phyloP scores from a whole-genome alignment of 2,888 invertebrate genomes.

The Epistrophella euchroma region DNA sequence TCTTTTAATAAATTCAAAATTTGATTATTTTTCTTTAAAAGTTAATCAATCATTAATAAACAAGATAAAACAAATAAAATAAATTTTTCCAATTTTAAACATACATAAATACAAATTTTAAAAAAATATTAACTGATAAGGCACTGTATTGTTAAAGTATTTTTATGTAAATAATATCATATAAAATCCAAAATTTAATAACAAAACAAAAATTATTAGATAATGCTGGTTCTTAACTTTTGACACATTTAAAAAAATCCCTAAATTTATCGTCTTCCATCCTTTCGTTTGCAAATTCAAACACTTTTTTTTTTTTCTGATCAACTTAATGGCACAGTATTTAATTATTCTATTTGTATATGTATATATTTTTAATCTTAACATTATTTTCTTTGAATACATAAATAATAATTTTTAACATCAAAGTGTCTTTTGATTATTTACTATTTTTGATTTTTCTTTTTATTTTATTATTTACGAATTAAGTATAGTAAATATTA shows the following conservation, averaged over 20 bases:
- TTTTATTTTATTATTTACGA: slow-evolving; percentile 42
- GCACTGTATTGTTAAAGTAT: slow-evolving; percentile 63
- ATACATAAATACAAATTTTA: neutral
- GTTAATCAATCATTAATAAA: neutral
- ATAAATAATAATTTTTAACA: slow-evolving; percentile 41
- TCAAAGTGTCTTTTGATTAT: slow-evolving; percentile 48
- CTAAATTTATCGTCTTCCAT: neutral
- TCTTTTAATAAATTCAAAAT: slow-evolving; percentile 17
- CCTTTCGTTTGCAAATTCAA: neutral
- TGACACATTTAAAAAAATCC: slow-evolving; percentile 17
- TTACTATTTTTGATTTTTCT: slow-evolving; percentile 38
- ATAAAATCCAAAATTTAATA: neutral
- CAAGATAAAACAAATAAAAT: neutral
- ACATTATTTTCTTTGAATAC: slow-evolving; percentile 39
- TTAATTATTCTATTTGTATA: slow-evolving; percentile 19
- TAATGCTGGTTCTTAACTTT: slow-evolving; percentile 1
- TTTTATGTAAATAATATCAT: neutral
- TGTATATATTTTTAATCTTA: slow-evolving; percentile 38
- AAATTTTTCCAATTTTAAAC: neutral
- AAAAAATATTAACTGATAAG: slow-evolving; percentile 65
- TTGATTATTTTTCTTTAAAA: neutral
- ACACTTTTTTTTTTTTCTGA: slow-evolving; percentile 1
- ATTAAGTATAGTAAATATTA: slow-evolving; percentile 64
- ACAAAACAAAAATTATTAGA: neutral
- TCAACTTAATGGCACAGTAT: slow-evolving; percentile 54